Conservation (phyloP, 2,888 invertebrate genomes). For the Cantharis rustica region DNA sequence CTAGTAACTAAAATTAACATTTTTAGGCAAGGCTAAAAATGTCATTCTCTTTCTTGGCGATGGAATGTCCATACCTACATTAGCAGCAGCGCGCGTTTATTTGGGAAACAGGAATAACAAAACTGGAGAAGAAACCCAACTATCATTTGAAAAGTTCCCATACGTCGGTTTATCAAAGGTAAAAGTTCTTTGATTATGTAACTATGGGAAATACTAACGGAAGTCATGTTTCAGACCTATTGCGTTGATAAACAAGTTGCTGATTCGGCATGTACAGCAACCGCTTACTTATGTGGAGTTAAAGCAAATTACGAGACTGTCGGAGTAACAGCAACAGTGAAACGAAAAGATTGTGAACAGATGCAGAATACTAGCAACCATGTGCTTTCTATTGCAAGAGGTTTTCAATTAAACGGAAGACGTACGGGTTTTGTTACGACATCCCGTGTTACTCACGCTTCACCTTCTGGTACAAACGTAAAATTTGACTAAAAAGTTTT, state of each 20-base stretch:
- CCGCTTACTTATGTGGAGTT: slow-evolving; percentile 78
- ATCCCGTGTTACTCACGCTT: slow-evolving; percentile 78
- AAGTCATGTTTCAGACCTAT: slow-evolving; percentile 69
- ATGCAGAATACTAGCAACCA: slow-evolving; percentile 62
- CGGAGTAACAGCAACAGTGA: slow-evolving; percentile 72
- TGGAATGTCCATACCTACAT: slow-evolving; percentile 82
- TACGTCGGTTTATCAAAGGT: slow-evolving; percentile 76
- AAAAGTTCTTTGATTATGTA: slow-evolving; percentile 36
- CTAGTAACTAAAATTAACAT: neutral
- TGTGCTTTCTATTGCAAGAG: slow-evolving; percentile 70
- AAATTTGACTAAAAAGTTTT: neutral
- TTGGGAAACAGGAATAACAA: slow-evolving; percentile 64
- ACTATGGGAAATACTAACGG: slow-evolving; percentile 31
- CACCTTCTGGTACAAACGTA: slow-evolving; percentile 62
- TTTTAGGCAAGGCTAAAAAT: slow-evolving; percentile 64
- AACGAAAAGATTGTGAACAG: slow-evolving; percentile 65
- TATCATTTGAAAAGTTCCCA: slow-evolving; percentile 77
- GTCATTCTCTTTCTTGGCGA: slow-evolving; percentile 84
- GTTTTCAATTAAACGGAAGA: slow-evolving; percentile 71
- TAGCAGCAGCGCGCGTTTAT: slow-evolving; percentile 68
- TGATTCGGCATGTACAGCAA: slow-evolving; percentile 83
- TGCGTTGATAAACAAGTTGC: slow-evolving; percentile 76
- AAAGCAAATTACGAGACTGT: slow-evolving; percentile 79
- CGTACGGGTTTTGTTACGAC: slow-evolving; percentile 75
- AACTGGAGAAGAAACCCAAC: slow-evolving; percentile 69